Base-by-base conservation (phyloP, 2,888 invertebrate genomes). In the Drosophila mimica region DNA sequence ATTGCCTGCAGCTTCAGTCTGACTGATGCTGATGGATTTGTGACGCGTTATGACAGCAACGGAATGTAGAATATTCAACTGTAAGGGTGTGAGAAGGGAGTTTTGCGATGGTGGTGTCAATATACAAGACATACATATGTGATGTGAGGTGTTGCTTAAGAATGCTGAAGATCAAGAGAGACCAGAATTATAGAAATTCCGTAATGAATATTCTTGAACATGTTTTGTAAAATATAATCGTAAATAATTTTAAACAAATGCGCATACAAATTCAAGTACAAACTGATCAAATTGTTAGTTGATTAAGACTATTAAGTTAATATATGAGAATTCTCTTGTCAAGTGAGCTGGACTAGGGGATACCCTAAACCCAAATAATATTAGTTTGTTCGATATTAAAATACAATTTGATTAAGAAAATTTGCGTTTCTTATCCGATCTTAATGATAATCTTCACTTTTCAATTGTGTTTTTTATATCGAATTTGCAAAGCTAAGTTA, bases 21-120 rank as follows among this genome's bases (percentile, higher is more conserved):
- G 52, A 15, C 15, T 36, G 54, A 53, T 52, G n/a, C 15, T 36
- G 54, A 53, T 52, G 28, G 20, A 53, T 30, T 54, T 53, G 30
- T 53, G 60, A 34, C 34, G 34, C n/a, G 59, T 17, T 51, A 58
- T 58, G 57, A 33, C 31, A 33, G 13, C 33, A 40, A 15, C 9
- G 5, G 17, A 28, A 28, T 5, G 8, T 17, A 8, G 48, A 49
- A 9, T 25, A 17, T 49, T 25, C 48, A 49, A 28, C 17, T 28
- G 25, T 8, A 25, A 4, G 2, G 4, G 25, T 38, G 38, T 48
- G 25, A 25, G 48, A 48, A 2, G 28, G 15, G 15, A 15, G 13
- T 51, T 36, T 30, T 30, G 4, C 40, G n/a, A n/a, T 40, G n/a
- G n/a, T 2, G n/a, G n/a, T 20, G 11, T 20, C n/a, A 11, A 40